These are phyloP conservation scores for Drosophila gunungcola DNA, from an alignment of 1,140 invertebrate species.

Conservation along the genomic window DNA sequence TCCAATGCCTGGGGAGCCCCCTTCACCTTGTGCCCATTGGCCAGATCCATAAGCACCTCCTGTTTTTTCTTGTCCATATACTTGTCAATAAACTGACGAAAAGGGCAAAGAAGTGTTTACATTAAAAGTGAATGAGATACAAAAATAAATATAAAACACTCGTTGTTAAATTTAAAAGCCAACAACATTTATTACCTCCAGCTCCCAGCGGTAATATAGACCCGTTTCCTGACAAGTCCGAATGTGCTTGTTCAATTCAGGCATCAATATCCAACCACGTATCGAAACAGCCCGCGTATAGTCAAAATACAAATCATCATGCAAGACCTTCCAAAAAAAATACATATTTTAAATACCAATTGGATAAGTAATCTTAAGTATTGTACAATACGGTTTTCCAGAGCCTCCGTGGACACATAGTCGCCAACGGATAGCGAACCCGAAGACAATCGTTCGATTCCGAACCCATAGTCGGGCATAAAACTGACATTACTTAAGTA, in stretches of 20 bases:
- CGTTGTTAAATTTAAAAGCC: too few relatives aligned
- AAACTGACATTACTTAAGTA: conserved; percentile 73
- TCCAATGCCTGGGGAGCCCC: conserved; percentile 60
- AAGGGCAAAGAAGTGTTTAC: too few relatives aligned
- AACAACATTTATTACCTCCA: conserved; percentile 40
- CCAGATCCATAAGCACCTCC: conserved; percentile 62
- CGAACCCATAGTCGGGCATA: conserved; percentile 64
- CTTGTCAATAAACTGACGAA: conserved; percentile 44
- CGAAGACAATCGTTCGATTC: conserved; percentile 66
- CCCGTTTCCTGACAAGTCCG: conserved; percentile 67
- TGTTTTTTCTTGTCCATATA: conserved; percentile 71
- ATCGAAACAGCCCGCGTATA: conserved; percentile 77
- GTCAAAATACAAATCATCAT: conserved; percentile 78
- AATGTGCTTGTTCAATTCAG: conserved; percentile 64
- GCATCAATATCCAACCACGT: conserved; percentile 75
- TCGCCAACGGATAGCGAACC: conserved; percentile 69
- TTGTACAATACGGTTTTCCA: conserved; percentile 69
- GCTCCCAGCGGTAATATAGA: conserved; percentile 72
- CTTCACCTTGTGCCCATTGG: conserved; percentile 56
- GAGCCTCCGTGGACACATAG: conserved; percentile 60
- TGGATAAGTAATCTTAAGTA: neutral
- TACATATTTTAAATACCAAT: neutral
- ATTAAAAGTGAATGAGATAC: neutral
- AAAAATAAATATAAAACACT: too few relatives aligned
- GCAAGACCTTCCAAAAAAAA: conserved; percentile 40